Base-by-base conservation (phyloP, 2,888 invertebrate species). In the Auanema freiburgensis region DNA sequence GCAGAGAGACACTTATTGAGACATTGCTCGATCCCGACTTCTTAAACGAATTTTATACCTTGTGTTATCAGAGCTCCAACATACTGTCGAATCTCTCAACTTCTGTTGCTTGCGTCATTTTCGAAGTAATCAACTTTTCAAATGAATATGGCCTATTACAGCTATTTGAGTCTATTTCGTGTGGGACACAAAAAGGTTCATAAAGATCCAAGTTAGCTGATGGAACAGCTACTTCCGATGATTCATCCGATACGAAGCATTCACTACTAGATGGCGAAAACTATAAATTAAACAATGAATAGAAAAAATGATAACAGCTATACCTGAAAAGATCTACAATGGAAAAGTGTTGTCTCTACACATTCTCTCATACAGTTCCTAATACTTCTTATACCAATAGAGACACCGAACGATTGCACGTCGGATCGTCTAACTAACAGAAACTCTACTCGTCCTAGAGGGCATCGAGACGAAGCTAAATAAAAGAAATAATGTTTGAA, bases 161-260 rank as follows among this genome's bases (percentile, higher is more conserved):
- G 42, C 69, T 67, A 46, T 69, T 61, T 42, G 44, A 21, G 42
- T 78, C 76, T 25, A 69, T 64, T 11, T 40, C 56, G 42, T 60
- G 63, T 41, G 73, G 68, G 51, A 80, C 63, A 63, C 81, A 81
- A 44, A 81, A 68, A 18, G 81, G 81, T 65, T 82, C 82, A 63
- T 74, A 82, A 14, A 82, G 72, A 69, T 80, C 78, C 11, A 77
- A 64, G 5, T 61, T 65, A 16, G 66, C 54, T 0, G 80, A 75
- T 12, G 76, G 69, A 55, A 74, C 69, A 33, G 71, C 70, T n/a
- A 71, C 66, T 25, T 74, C 72, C 16, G 74, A 72, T 23, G 77
- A 66, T 53, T 77, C 78, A 24, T 82, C 80, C 0, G 74, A 71
- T 14, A 80, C 57, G 54, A 79, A 69, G 62, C 81, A 82, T 59